Evolutionary conservation across 30 jellyfish, hydroid and myxozoan species (phyloP).

Genomic region (Hydractinia echinata): DNA sequence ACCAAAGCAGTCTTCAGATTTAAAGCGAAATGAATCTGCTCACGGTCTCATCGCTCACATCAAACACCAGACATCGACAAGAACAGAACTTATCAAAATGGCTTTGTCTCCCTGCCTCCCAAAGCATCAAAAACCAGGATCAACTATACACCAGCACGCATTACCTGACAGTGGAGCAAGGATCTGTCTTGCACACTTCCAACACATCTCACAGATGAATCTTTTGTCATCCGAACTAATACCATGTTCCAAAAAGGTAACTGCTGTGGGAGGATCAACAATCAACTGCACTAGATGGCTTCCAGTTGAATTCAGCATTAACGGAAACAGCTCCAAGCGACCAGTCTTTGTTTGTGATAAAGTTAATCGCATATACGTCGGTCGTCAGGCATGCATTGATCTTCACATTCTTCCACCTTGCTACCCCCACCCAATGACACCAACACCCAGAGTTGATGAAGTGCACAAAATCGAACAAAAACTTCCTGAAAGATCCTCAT

Average conservation of each 20-base stretch:
- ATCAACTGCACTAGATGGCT: background rate
- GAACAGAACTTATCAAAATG: background rate
- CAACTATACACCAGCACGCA: background rate
- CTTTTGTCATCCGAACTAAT: background rate
- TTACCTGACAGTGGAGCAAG: background rate
- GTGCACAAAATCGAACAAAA: background rate
- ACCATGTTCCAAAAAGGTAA: background rate
- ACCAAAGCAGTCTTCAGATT: background rate
- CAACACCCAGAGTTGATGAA: conserved; percentile 1
- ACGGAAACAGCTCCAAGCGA: background rate
- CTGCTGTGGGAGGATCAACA: conserved; percentile 6
- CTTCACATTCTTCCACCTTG: background rate
- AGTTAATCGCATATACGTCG: background rate
- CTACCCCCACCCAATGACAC: background rate
- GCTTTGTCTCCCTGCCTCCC: conserved; percentile 1
- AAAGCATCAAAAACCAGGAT: background rate
- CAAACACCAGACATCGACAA: background rate
- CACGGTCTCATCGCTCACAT: background rate
- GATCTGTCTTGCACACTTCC: background rate
- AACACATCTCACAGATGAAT: background rate
- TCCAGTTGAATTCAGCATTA: background rate
- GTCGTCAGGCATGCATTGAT: conserved; percentile 15
- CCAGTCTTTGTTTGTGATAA: background rate
- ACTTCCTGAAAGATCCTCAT: background rate
- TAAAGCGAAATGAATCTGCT: background rate